Conservation (phyloP, 2,113 vertebrate species). For the Crotophaga sulcirostris region DNA sequence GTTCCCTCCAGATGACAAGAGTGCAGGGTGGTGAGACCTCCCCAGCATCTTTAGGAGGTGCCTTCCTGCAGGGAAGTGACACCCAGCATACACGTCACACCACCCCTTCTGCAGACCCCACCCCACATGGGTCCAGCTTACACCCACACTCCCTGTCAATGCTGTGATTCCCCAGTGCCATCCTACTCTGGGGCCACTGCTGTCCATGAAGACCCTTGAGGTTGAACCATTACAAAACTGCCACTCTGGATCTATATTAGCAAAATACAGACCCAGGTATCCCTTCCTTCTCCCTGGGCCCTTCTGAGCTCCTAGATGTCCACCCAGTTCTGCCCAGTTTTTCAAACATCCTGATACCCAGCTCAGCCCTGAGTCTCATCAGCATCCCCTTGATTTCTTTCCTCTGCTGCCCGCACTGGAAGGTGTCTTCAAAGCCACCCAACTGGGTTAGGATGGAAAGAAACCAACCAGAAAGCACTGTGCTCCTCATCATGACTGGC, state of each 20-base stretch:
- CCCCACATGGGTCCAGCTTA: background rate
- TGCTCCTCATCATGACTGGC: background rate
- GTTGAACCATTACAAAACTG: background rate
- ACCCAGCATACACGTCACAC: background rate
- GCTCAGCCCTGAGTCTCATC: background rate
- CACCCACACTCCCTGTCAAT: background rate
- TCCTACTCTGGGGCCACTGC: background rate
- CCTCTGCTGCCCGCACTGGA: background rate
- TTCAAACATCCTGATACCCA: rapidly evolving
- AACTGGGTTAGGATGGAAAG: background rate
- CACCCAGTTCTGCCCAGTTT: background rate
- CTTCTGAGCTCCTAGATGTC: background rate
- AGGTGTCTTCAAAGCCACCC: background rate
- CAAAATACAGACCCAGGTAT: background rate
- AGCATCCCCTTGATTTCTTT: background rate
- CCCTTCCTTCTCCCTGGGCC: background rate
- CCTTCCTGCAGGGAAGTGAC: background rate
- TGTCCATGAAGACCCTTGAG: background rate
- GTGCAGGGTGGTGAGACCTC: background rate
- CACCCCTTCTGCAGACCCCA: background rate
- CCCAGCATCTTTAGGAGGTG: background rate
- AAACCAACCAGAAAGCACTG: background rate
- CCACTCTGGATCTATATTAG: background rate
- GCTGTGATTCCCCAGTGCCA: background rate
- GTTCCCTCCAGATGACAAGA: background rate